Base-by-base conservation (phyloP, 2,797 vertebrate species). In the Mareca penelope region DNA sequence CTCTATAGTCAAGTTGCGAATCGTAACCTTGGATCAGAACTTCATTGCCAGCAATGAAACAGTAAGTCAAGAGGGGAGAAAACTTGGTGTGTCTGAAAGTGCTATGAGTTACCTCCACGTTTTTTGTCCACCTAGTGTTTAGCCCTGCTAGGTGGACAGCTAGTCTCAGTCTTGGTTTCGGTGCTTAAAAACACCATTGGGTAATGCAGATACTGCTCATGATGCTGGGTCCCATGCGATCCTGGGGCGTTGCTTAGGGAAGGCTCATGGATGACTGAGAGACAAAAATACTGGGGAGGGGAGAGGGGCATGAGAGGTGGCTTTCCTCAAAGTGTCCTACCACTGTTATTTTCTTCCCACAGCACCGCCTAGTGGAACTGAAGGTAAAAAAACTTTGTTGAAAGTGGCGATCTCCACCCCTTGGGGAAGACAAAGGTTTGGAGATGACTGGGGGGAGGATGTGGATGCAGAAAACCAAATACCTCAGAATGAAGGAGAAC, bases 1-100 rank as follows among this genome's bases (percentile, higher is more conserved):
- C 24, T 71, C 55, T 91, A 2, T 11, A 97, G 96, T 96, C 42
- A 96, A 91, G 42, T 19, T 94, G 31, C 80, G 82, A 78, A 91
- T 84, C 29, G 90, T 96, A 53, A 93, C 88, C 79, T 89, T 97
- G 94, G 91, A 94, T 77, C 84, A 92, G 88, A 94, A 94, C 55
- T 95, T 97, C 3, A 80, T 95, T 67, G 86, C 96, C 91, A 96
- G 87, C 83, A 95, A 64, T 40, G 52, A 94, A 92, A 80, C 1
- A 24, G 95, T 96, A 90, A 95, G 96, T 94, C 28, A 55, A 70
- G 46, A 80, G 23, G 29, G 15, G 39, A 67, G 29, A 78, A 53
- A 33, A 19, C 31, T 64, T 57, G 33, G 1, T 31, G 55, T 84
- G 9, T 63, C 39, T 44, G 63, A 77, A 90, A 90, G 37, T 33